These are phyloP conservation scores for Thaleichthys pacificus DNA, from an alignment of 2,797 vertebrate species.

Conservation along the genomic window DNA sequence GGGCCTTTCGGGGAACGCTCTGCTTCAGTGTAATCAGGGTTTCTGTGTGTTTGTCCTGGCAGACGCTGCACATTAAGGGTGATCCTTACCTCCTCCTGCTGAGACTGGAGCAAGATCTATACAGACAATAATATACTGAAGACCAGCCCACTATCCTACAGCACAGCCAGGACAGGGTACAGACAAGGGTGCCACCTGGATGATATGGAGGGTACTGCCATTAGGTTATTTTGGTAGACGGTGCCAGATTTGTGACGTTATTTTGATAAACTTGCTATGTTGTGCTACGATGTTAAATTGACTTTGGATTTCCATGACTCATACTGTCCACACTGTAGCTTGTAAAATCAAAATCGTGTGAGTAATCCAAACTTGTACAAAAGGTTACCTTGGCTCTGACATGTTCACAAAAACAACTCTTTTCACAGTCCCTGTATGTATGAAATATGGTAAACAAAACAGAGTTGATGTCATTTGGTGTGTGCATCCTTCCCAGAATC, in stretches of 20 bases:
- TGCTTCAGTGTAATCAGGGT: slow-evolving; percentile 41
- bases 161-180: slow-evolving; percentile 5
- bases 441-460: background rate
- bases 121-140: slow-evolving; percentile 13
- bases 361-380: background rate
- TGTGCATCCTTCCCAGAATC: background rate
- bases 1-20: slow-evolving; percentile 44
- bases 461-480: background rate
- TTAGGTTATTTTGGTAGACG: background rate
- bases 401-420: background rate
- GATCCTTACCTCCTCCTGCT: slow-evolving; percentile 31
- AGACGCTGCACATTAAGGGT: slow-evolving; percentile 30
- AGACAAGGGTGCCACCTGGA: slow-evolving; percentile 43
- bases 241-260: background rate
- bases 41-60: slow-evolving; percentile 49
- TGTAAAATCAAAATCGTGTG: background rate
- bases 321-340: background rate
- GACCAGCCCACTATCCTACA: slow-evolving; percentile 16
- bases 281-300: background rate
- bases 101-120: slow-evolving; percentile 21
- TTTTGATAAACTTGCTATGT: background rate
- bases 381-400: slow-evolving; percentile 1
- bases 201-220: slow-evolving; percentile 7
- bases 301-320: background rate
- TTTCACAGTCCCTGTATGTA: too few species aligned